Percentiles rank a stretch among this genome's conserved stretches.
These are phyloP conservation scores for Tinea semifulvella DNA, from an alignment of 2,888 invertebrate species.

Conservation along the genomic window DNA sequence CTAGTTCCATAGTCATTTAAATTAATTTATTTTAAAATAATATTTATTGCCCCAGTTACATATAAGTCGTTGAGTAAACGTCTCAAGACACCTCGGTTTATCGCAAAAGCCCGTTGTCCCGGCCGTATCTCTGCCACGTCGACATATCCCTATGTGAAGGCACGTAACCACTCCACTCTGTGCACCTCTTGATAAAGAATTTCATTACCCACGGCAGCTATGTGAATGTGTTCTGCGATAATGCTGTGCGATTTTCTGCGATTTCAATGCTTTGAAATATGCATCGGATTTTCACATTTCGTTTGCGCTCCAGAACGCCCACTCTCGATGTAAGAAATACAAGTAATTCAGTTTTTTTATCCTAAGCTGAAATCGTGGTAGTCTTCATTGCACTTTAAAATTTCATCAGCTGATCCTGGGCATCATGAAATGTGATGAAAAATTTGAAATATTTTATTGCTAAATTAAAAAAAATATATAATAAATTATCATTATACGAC, in stretches of 20 bases:
- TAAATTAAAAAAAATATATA: too few species aligned
- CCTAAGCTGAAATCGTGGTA: too few species aligned
- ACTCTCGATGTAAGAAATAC: too few species aligned
- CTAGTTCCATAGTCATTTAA: too few species aligned
- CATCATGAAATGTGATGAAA: too few species aligned
- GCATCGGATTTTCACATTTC: slow-evolving; percentile 5
- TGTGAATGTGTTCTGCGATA: slow-evolving; percentile 12
- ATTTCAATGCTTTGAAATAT: slow-evolving; percentile 1
- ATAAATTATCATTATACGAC: too few species aligned
- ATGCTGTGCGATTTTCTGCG: background rate
- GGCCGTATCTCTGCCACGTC: slow-evolving; percentile 14
- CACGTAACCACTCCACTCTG: slow-evolving; percentile 37
- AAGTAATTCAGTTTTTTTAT: too few species aligned
- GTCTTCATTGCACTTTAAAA: too few species aligned
- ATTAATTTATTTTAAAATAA: too few species aligned
- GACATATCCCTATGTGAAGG: slow-evolving; percentile 22
- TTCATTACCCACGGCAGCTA: slow-evolving; percentile 39
- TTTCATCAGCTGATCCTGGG: too few species aligned
- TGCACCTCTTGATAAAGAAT: slow-evolving; percentile 51
- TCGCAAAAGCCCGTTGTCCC: slow-evolving; percentile 12
- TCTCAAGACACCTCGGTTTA: slow-evolving; percentile 7
- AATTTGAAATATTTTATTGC: too few species aligned
- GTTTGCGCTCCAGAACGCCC: too few species aligned
- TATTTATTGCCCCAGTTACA: background rate
- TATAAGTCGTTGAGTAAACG: background rate